phyloP scores from a whole-genome alignment of 2,888 invertebrate species.

The Drosophila hawaiiensis region DNA sequence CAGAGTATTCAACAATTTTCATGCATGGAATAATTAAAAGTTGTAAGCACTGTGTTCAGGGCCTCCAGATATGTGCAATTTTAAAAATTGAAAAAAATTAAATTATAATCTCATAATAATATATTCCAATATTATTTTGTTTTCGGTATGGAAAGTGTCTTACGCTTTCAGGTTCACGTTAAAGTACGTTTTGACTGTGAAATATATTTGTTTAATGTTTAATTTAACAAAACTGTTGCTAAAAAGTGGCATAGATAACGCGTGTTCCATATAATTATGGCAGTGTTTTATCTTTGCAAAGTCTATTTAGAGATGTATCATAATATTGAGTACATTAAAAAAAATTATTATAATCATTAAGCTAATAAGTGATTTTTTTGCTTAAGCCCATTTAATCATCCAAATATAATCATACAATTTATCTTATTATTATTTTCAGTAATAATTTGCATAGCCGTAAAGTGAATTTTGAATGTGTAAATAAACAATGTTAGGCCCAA shows the following conservation, averaged over 20 bases:
- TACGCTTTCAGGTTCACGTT: too few species aligned
- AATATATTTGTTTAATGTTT: background rate
- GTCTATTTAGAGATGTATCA: background rate
- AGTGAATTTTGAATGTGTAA: background rate
- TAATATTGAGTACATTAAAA: background rate
- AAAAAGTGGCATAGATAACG: background rate
- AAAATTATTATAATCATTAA: background rate
- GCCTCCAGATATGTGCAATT: too few species aligned
- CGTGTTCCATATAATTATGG: background rate
- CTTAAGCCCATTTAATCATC: background rate
- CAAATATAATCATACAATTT: background rate
- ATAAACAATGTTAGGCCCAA: constrained; percentile 28
- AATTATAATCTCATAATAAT: too few species aligned
- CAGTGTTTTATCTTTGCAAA: background rate
- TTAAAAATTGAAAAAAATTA: too few species aligned
- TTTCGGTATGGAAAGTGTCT: too few species aligned
- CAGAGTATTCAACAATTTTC: too few species aligned
- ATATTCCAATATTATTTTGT: too few species aligned
- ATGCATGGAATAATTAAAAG: too few species aligned
- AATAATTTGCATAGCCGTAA: constrained; percentile 1
- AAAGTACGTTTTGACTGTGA: too few species aligned
- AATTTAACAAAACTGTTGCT: background rate
- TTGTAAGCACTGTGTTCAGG: too few species aligned
- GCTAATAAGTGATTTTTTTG: background rate
- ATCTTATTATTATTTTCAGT: background rate